These are phyloP conservation scores for Coboldia fuscipes DNA, from an alignment of 1,140 invertebrate genomes.

Conservation along the genomic window DNA sequence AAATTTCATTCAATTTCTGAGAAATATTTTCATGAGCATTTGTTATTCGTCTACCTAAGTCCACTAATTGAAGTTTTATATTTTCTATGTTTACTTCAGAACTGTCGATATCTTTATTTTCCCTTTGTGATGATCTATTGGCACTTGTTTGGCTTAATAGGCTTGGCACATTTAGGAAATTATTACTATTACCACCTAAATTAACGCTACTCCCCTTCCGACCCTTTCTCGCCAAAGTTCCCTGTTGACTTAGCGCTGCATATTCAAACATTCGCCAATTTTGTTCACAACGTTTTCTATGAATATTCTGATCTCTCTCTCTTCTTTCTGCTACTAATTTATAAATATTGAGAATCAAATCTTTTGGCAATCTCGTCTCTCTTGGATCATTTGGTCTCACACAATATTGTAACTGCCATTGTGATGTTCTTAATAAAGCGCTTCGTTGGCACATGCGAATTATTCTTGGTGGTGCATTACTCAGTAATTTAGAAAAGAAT, in stretches of 20 bases:
- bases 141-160: no score
- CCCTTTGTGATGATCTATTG: no score
- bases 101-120: no score
- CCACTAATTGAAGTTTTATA: no score
- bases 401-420: constrained; percentile 43
- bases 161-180: no score
- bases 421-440: constrained; percentile 44
- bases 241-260: no score
- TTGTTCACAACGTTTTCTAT: constrained; percentile 25
- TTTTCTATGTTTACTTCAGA: no score
- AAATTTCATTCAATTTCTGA: background rate
- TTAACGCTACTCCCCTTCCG: no score
- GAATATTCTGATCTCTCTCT: constrained; percentile 26
- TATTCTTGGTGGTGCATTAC: constrained; percentile 37
- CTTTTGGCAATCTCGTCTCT: constrained; percentile 50
- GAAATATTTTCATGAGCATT: no score
- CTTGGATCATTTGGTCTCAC: constrained; percentile 58
- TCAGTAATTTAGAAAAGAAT: constrained; percentile 50
- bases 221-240: no score
- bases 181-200: no score
- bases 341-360: constrained; percentile 46
- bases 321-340: constrained; percentile 45
- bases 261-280: constrained; percentile 18
- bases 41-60: no score
- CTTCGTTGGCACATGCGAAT: constrained; percentile 38